These are phyloP conservation scores for Python bivittatus DNA, from an alignment of 2,113 vertebrate species.

Conservation along the genomic window DNA sequence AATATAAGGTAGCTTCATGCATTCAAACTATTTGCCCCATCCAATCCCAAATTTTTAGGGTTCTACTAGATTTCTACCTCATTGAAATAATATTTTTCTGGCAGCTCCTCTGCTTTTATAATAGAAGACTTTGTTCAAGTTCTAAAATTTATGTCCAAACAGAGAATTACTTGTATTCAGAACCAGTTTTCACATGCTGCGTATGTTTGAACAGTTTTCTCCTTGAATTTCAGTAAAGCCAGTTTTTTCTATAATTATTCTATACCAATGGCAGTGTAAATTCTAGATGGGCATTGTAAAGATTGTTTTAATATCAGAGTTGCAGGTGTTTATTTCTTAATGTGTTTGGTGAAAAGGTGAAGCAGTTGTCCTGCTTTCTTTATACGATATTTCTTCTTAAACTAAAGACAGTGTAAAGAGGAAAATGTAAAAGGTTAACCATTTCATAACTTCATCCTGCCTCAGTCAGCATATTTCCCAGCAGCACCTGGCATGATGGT, in stretches of 20 bases:
- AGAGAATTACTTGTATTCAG: constrained; percentile 8
- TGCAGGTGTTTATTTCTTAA: constrained; percentile 50
- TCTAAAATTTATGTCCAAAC: neutral
- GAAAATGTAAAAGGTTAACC: neutral
- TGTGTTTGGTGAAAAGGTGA: neutral
- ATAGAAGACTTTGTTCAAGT: neutral
- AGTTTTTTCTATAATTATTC: constrained; percentile 37
- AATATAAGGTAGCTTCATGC: neutral
- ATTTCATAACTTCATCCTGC: neutral
- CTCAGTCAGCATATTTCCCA: constrained; percentile 34
- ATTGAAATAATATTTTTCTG: neutral
- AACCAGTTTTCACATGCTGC: neutral
- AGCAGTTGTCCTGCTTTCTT: neutral
- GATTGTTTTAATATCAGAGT: constrained; percentile 10
- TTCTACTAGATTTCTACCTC: neutral
- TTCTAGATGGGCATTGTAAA: neutral
- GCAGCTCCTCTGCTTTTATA: neutral
- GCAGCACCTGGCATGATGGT: constrained; percentile 47
- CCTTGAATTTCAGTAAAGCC: constrained; percentile 18
- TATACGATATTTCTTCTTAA: neutral
- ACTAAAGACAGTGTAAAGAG: neutral
- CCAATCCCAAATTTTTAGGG: neutral
- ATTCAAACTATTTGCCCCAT: neutral
- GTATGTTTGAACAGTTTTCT: neutral
- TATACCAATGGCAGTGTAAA: neutral